phyloP scores from a whole-genome alignment of 1,140 invertebrate species.

The Drosophila grimshawi region DNA sequence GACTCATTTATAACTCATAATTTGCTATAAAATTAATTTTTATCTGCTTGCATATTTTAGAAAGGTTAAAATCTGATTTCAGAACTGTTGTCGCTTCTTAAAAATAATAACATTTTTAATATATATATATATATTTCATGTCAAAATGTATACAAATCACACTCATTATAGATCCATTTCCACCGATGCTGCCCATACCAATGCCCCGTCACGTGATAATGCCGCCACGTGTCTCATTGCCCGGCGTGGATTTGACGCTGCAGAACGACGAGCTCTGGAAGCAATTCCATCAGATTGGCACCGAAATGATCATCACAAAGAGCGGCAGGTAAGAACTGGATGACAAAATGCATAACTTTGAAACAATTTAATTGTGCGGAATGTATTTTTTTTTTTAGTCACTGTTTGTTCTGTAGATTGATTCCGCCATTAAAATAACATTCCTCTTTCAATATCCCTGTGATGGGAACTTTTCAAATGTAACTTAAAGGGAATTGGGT shows the following conservation, averaged over 20 bases:
- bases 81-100: too few relatives aligned
- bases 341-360: background rate
- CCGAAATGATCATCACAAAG: conserved; percentile 99
- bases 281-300: conserved; percentile 97
- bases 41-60: too few relatives aligned
- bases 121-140: too few relatives aligned
- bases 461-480: conserved; percentile 40
- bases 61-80: too few relatives aligned
- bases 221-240: conserved; percentile 74
- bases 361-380: background rate
- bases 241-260: conserved; percentile 86
- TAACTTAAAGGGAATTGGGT: conserved; percentile 87
- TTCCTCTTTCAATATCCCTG: conserved; percentile 15
- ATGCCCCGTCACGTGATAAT: conserved; percentile 78
- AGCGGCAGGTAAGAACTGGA: conserved; percentile 91
- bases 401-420: background rate
- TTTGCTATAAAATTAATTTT: too few relatives aligned
- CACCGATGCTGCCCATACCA: conserved; percentile 72
- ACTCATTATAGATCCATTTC: conserved; percentile 70
- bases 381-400: background rate
- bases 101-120: too few relatives aligned
- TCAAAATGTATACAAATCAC: too few relatives aligned
- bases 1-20: too few relatives aligned
- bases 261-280: conserved; percentile 97
- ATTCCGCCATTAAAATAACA: background rate